phyloP scores from a whole-genome alignment of 2,797 vertebrate species.

The Nyctalus aviator region DNA sequence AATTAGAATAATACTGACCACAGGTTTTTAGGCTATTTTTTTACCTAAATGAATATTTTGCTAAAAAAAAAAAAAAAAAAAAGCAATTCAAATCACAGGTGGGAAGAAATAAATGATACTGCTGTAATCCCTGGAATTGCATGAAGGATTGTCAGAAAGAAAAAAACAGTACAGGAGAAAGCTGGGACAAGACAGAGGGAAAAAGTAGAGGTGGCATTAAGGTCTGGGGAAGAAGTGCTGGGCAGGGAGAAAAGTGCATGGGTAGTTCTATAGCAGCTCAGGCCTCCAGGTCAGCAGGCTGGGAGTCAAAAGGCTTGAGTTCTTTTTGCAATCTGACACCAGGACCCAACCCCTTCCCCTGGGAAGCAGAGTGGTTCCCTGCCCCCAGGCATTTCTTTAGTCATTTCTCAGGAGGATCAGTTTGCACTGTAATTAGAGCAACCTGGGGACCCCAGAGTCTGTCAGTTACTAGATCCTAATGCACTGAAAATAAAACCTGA shows the following conservation, averaged over 20 bases:
- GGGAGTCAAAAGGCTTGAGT: too few species aligned
- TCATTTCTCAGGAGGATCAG: not conserved
- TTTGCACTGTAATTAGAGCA: not conserved
- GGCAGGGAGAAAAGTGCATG: accelerated
- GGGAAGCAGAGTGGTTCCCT: too few species aligned
- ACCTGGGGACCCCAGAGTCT: too few species aligned
- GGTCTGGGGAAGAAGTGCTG: too few species aligned
- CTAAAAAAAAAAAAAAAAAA: not conserved
- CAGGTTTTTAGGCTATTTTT: not conserved
- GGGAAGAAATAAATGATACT: not conserved
- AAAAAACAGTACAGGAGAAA: not conserved
- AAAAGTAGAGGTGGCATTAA: not conserved
- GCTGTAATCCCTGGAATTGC: not conserved
- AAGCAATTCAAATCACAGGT: not conserved
- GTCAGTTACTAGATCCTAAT: not conserved
- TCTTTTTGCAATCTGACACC: not conserved
- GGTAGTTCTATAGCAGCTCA: not conserved
- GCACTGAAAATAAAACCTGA: not conserved
- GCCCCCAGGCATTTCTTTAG: not conserved
- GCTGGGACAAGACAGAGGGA: not conserved
- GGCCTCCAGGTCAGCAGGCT: not conserved
- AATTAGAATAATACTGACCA: not conserved
- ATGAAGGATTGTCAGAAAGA: not conserved
- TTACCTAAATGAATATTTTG: not conserved
- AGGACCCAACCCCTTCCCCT: not conserved